Evolutionary conservation across 2,888 invertebrate species (phyloP).

Genomic region (Arrhopalites spinosus): DNA sequence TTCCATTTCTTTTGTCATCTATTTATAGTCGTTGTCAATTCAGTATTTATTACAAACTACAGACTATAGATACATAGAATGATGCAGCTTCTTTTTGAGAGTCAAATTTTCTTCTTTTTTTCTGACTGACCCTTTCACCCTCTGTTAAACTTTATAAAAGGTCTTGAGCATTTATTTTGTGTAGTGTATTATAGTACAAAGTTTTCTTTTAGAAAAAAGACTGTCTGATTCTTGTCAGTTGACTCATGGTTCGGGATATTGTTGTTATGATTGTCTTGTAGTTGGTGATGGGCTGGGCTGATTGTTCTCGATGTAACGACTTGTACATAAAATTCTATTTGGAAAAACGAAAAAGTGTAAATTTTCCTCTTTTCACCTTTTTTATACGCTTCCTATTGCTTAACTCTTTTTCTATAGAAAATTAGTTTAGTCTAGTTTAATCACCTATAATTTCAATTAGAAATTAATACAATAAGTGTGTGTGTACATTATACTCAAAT

Average conservation of each 20-base stretch:
- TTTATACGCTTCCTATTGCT: not conserved
- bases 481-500: no score
- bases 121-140: not conserved
- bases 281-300: slow-evolving; percentile 45
- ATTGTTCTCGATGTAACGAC: slow-evolving; percentile 47
- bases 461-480: no score
- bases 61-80: not conserved
- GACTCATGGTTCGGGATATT: not conserved
- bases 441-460: no score
- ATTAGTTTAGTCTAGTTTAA: not conserved
- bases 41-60: not conserved
- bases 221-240: not conserved
- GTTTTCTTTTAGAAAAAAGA: not conserved
- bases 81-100: slow-evolving; percentile 17
- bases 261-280: slow-evolving; percentile 29
- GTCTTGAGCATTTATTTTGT: not conserved
- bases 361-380: not conserved
- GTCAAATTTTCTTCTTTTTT: slow-evolving; percentile 13
- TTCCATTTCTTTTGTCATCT: not conserved
- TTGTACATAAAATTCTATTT: slow-evolving; percentile 49
- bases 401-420: not conserved
- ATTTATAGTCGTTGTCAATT: not conserved
- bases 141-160: not conserved
- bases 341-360: slow-evolving; percentile 55
- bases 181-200: no score